Base-by-base conservation (phyloP, 2,888 invertebrate species). In the Resseliella maxima region DNA sequence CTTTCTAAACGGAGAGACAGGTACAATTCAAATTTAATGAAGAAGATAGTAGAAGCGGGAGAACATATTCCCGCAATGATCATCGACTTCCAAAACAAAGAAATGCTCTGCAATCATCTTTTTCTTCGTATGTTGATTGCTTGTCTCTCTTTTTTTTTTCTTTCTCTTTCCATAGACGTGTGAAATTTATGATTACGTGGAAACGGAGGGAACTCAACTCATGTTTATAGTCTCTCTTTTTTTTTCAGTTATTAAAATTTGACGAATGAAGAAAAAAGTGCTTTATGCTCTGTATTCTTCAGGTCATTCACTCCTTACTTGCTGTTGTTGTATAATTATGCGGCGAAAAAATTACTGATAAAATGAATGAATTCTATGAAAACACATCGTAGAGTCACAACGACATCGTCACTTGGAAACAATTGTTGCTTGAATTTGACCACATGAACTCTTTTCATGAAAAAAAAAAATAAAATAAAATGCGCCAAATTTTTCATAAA, bases 131-230 rank as follows among this genome's bases (percentile, higher is more conserved):
- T n/a, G n/a, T n/a, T n/a, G n/a, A n/a, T n/a, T n/a, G n/a, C n/a
- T n/a, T n/a, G n/a, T n/a, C n/a, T n/a, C 59, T 24, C 59, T 59
- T 59, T 59, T 59, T 59, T 21, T 21, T 21, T 50, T 50, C 18
- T 50, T 50, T 21, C 21, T 50, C 21, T 50, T n/a, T 21, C 50
- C 12, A 35, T 35, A 72, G n/a, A 72, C 72, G 72, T 36, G 72
- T 35, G 24, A 83, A 83, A 83, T 83, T 83, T 83, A 83, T 83
- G 38, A 83, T 83, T n/a, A 83, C 83, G 83, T 83, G 21, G 83
- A 83, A 83, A 12, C 41, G 24, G 38, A 83, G 38, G 83, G 38
- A 38, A 83, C 83, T 83, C 38, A 83, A 36, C 6, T 81, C 18
- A 10, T 35, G 83, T n/a, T 83, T 83, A 24, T 38, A 38, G 21